A percentile compares a stretch with the other conserved stretches of the same genome.
These are phyloP conservation scores for Phenacoccus solenopsis DNA, from an alignment of 1,140 invertebrate genomes.

Conservation along the genomic window DNA sequence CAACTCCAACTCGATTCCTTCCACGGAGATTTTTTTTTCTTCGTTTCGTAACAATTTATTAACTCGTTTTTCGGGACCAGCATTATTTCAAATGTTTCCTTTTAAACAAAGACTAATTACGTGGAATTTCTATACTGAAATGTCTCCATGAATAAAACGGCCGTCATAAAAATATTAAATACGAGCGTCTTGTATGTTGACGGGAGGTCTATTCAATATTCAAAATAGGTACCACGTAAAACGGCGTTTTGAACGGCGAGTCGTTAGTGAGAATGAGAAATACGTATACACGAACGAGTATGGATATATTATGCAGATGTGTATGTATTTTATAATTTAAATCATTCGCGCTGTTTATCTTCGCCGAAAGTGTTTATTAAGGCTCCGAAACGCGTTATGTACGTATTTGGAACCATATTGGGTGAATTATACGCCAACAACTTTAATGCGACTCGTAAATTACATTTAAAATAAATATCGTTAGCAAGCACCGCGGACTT, in stretches of 20 bases:
- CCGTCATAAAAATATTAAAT: background rate
- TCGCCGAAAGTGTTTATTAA: background rate
- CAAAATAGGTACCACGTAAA: background rate
- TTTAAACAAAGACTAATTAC: conserved; percentile 3
- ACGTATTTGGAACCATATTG: background rate
- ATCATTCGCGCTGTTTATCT: background rate
- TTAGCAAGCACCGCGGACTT: no score
- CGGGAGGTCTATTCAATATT: conserved; percentile 1
- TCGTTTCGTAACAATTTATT: no score
- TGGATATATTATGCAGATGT: no score
- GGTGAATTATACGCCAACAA: conserved; percentile 1
- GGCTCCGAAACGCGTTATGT: background rate
- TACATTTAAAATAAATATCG: background rate
- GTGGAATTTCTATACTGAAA: background rate
- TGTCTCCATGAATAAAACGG: background rate
- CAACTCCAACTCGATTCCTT: no score
- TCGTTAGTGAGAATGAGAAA: background rate
- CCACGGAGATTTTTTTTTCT: no score
- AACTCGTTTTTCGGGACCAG: background rate
- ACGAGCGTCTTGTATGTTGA: background rate
- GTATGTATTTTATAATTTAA: background rate
- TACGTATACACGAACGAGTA: no score
- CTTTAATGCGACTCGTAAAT: background rate
- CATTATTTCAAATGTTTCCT: background rate
- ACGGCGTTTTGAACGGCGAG: no score